Base-by-base conservation (phyloP, 2,797 vertebrate genomes). In the Xyrichtys novacula region DNA sequence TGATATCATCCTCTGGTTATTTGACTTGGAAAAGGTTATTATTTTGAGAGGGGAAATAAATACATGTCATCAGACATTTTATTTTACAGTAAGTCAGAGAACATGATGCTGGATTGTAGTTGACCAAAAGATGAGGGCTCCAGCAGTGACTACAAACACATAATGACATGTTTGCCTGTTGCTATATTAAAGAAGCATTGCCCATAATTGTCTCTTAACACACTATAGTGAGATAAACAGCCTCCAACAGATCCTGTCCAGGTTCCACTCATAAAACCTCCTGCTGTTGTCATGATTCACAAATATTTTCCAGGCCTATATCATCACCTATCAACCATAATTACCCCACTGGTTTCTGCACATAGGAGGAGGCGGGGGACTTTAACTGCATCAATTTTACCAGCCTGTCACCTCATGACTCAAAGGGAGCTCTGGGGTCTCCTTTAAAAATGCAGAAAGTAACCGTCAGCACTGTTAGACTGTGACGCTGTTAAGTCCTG, bases 301-400 rank as follows among this genome's bases (percentile, higher is more conserved):
- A 48, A 70, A 87, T 85, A 80, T 65, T 90, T 93, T 90, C 81
- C 87, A 86, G 25, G 22, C 36, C 2, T 43, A 53, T 52, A 62
- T 80, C 69, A 71, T 69, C 58, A 25, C 22, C 43, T 23, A 23
- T 44, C 36, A 62, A 61, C 19, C 42, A 56, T 52, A 62, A 42
- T 53, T 32, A 29, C 46, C 39, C 25, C 48, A 34, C 26, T 25
- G 5, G 26, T 29, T 59, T 38, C 14, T 19, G 23, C 20, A 65
- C 70, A 66, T 56, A 78, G 32, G 62, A 52, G 34, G 47, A 36
- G 15, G 39, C 11, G 32, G 43, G 48, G 73, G 17, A 25, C 31
- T 52, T 50, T 36, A 52, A 54, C 71, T n/a, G n/a, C n/a, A n/a
- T n/a, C n/a, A n/a, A n/a, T n/a, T 67, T 58, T n/a, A 56, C 44